Base-by-base conservation (phyloP, 2,888 invertebrate species). In the Lamellibrachia columna region DNA sequence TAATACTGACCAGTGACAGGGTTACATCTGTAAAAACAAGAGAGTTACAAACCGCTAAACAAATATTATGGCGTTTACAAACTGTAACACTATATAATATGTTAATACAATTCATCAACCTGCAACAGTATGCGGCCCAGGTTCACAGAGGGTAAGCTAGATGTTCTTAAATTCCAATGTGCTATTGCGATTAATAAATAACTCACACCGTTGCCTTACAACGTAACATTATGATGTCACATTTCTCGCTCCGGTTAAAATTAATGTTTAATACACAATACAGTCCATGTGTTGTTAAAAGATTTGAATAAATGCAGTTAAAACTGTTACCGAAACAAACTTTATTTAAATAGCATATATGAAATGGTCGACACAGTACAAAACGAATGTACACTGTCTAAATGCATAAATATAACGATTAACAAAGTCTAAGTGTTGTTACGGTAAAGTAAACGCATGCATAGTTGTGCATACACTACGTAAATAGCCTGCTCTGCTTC, bases 271-370 rank as follows among this genome's bases (percentile, higher is more conserved):
- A 75, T 75, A 22, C 15, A 75, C 75, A 22, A 75, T 22, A 75
- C n/a, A 75, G 75, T 75, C 22, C 75, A 75, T 75, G 75, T 15
- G 75, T 75, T 75, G n/a, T 75, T 75, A 75, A 15, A 75, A 75
- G 15, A 75, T 75, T 75, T 75, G 22, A 75, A 75, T 75, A 75
- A 75, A 75, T 75, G n/a, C 75, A 75, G 75, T 75, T 75, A 75
- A 75, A 11, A 75, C 75, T 75, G 6, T 75, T 75, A 75, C 75
- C 75, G 75, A 75, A 75, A 58, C 15, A 58, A 58, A 75, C 75
- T 40, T 40, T 40, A 75, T 75, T 75, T 75, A 75, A 75, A 11
- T 75, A 75, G 75, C 75, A 75, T 75, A 22, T 75, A 75, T 75
- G 15, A 22, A 75, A 75, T n/a, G 75, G 22, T 75, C 75, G 22